A percentile compares a stretch with the other conserved stretches of the same genome.
Conservation (phyloP, 2,797 vertebrate species). For the Cyprinodon diabolis region DNA sequence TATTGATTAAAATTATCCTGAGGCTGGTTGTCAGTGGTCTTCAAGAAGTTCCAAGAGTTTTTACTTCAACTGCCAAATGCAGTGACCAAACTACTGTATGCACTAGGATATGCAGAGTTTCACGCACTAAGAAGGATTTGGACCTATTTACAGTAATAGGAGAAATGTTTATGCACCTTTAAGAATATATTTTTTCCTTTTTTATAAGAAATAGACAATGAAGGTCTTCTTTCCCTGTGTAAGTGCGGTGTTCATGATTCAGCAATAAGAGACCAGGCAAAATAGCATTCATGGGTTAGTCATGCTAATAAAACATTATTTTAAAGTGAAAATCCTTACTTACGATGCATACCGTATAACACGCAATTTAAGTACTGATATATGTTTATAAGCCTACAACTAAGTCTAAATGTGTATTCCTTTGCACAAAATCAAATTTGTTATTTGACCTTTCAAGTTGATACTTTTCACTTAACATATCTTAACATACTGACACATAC, state of each 20-base stretch:
- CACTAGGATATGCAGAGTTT: conserved; percentile 7
- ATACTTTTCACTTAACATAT: neutral
- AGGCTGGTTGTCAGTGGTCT: conserved; percentile 20
- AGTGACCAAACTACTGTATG: neutral
- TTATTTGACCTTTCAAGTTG: too few relatives aligned
- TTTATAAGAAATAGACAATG: neutral
- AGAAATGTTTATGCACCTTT: neutral
- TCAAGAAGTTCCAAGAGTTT: conserved; percentile 2
- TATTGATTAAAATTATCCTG: conserved; percentile 21
- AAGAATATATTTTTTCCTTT: neutral
- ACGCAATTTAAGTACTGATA: too few relatives aligned
- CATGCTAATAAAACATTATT: too few relatives aligned
- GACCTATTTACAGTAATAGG: neutral
- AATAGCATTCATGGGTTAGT: neutral
- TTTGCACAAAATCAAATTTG: too few relatives aligned
- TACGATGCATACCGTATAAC: too few relatives aligned
- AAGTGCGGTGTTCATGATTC: neutral
- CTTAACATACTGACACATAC: neutral
- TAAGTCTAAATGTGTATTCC: too few relatives aligned
- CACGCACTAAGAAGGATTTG: conserved; percentile 3
- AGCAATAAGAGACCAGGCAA: neutral
- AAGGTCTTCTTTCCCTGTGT: neutral
- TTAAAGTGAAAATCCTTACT: too few relatives aligned
- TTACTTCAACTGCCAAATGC: conserved; percentile 3
- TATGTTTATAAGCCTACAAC: too few relatives aligned